Conservation (phyloP, 2,113 vertebrate genomes). For the Periophthalmus modestus region DNA sequence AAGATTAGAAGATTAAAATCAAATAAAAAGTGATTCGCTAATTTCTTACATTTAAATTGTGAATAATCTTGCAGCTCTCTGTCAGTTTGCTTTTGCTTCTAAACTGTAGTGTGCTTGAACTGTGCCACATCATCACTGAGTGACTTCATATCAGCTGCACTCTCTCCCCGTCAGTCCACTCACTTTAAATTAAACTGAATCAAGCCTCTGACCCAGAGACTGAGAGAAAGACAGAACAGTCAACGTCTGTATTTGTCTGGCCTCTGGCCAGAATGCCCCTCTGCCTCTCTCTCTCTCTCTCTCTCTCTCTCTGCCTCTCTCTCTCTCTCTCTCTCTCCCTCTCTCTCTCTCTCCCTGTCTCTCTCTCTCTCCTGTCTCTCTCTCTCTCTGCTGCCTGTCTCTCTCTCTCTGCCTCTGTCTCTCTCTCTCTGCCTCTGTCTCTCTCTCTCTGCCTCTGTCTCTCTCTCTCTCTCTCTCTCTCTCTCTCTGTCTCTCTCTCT, state of each 20-base stretch:
- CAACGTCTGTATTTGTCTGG: conserved; percentile 52
- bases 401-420: background rate
- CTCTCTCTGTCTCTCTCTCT: conserved; percentile 18
- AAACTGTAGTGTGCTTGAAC: background rate
- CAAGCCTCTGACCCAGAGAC: conserved; percentile 21
- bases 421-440: background rate
- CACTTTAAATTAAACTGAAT: conserved; percentile 16
- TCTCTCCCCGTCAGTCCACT: background rate
- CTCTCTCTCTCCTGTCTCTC: background rate
- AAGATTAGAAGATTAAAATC: too few relatives aligned
- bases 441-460: background rate
- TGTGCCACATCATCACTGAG: background rate
- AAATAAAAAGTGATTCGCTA: too few relatives aligned
- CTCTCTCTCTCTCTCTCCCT: conserved; percentile 7
- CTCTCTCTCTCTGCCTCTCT: background rate
- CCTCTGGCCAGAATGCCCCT: conserved; percentile 26
- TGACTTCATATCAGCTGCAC: background rate
- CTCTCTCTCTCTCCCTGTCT: background rate
- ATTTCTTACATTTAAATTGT: too few relatives aligned
- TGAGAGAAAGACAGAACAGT: conserved; percentile 60
- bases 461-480: background rate
- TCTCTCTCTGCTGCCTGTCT: conserved; percentile 16
- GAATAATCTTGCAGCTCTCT: too few relatives aligned
- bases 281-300: conserved; percentile 17
- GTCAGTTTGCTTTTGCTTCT: too few relatives aligned